phyloP scores from a whole-genome alignment of 2,888 invertebrate genomes.

The Theretra japonica region DNA sequence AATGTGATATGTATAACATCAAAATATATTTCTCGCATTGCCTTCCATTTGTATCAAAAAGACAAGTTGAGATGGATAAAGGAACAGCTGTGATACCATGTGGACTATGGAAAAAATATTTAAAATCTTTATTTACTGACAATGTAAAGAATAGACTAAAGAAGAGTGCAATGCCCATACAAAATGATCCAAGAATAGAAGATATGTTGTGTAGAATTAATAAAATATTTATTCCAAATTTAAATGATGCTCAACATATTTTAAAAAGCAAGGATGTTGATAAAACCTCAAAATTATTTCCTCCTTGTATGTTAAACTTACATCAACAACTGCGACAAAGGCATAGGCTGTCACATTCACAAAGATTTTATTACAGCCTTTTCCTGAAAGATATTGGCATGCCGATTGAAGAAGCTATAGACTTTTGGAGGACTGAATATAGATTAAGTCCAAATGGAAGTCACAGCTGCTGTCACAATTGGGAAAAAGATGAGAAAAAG shows the following conservation, averaged over 20 bases:
- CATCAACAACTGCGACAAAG: slow-evolving; percentile 79
- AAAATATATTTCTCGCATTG: slow-evolving; percentile 84
- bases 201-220: slow-evolving; percentile 62
- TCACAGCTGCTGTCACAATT: slow-evolving; percentile 85
- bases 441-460: slow-evolving; percentile 72
- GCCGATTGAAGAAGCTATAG: slow-evolving; percentile 86
- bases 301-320: slow-evolving; percentile 88
- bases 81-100: slow-evolving; percentile 84
- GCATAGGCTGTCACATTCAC: slow-evolving; percentile 87
- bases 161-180: slow-evolving; percentile 55
- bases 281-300: slow-evolving; percentile 73
- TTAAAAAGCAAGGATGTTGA: slow-evolving; percentile 74
- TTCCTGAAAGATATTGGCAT: slow-evolving; percentile 90
- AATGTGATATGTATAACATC: slow-evolving; percentile 61
- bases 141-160: slow-evolving; percentile 68
- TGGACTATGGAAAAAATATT: slow-evolving; percentile 81
- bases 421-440: slow-evolving; percentile 88
- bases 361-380: slow-evolving; percentile 87
- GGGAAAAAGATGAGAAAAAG: slow-evolving; percentile 86
- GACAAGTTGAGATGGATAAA: slow-evolving; percentile 78
- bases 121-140: slow-evolving; percentile 75
- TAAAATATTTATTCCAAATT: slow-evolving; percentile 45
- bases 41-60: slow-evolving; percentile 77
- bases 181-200: slow-evolving; percentile 66
- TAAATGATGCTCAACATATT: slow-evolving; percentile 42